phyloP scores from a whole-genome alignment of 2,888 invertebrate genomes.

The Pimpla rufipes region DNA sequence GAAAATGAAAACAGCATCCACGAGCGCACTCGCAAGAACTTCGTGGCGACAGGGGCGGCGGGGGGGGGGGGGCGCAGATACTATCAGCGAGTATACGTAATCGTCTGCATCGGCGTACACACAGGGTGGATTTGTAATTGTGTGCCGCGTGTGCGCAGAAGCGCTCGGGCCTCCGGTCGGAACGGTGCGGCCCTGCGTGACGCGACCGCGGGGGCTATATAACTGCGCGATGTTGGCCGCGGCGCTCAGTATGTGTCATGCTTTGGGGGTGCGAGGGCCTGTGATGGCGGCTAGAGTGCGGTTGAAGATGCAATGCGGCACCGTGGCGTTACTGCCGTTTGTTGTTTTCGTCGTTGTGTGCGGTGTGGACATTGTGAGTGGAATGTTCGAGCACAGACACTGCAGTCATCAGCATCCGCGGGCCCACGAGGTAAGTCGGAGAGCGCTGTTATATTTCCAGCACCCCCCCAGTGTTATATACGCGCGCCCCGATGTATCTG shows the following conservation, averaged over 20 bases:
- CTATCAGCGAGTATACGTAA: neutral
- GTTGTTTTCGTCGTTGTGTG: slow-evolving; percentile 79
- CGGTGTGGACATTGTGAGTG: slow-evolving; percentile 80
- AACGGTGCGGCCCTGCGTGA: slow-evolving; percentile 54
- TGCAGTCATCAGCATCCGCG: slow-evolving; percentile 90
- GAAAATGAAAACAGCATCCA: neutral
- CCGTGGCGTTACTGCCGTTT: slow-evolving; percentile 74
- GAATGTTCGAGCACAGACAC: slow-evolving; percentile 82
- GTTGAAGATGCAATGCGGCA: slow-evolving; percentile 83
- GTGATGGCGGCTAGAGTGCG: slow-evolving; percentile 84
- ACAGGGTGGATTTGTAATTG: neutral
- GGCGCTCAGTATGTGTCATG: slow-evolving; percentile 83
- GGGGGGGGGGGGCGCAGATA: no score
- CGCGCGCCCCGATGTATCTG: neutral
- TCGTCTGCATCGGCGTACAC: neutral
- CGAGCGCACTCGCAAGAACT: neutral
- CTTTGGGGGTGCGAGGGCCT: slow-evolving; percentile 77
- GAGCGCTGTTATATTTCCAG: neutral
- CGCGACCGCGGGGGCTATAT: slow-evolving; percentile 76
- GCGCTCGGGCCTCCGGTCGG: slow-evolving; percentile 32
- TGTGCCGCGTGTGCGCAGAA: slow-evolving; percentile 58
- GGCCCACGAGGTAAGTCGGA: slow-evolving; percentile 89
- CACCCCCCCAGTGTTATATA: neutral
- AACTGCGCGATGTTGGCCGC: slow-evolving; percentile 76
- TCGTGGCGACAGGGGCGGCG: no score